Base-by-base conservation (phyloP, 2,797 vertebrate genomes). In the Crypturellus tataupa region DNA sequence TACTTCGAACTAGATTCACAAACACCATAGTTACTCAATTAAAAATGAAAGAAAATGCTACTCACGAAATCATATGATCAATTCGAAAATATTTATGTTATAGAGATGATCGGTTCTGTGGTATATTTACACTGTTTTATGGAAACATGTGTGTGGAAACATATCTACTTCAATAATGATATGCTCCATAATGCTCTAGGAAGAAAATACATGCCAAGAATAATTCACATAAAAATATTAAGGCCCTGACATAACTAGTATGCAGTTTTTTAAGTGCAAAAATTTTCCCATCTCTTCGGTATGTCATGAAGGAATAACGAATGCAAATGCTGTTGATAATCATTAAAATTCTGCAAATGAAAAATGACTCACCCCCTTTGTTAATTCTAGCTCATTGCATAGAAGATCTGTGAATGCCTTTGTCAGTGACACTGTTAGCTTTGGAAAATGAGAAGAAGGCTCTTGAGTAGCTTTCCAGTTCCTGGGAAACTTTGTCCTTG, bases 341-440 rank as follows among this genome's bases (percentile, higher is more conserved):
- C 92, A 96, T 96, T 97, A 91, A 96, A 91, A 93, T 96, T 85
- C 87, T 90, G 81, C 80, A 95, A 95, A 93, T 86, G 62, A 95
- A 90, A 87, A 96, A 92, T 97, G 96, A 97, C 93, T 97, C 97
- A 97, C 89, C 81, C 92, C 90, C 78, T 96, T 90, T 16, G 65
- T 96, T 97, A 97, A 97, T 97, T 97, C 96, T 84, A 97, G 78
- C 91, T 96, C 90, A 56, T 80, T 96, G 96, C 96, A 93, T 85
- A 93, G 87, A 82, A 95, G 97, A 97, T 94, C 94, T 96, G 92
- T 71, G 94, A 97, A 94, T 89, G 82, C 95, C 95, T 97, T 91
- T 97, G 94, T 97, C 95, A 96, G 77, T 93, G 84, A 80, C 82
- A 93, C 85, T 64, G 37, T 79, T 68, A 86, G 82, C 86, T 71